Evolutionary conservation across 1,140 invertebrate species (phyloP), one percentile per base, ranked within the genome.

Genomic region (Cyrtorhinus lividipennis): DNA sequence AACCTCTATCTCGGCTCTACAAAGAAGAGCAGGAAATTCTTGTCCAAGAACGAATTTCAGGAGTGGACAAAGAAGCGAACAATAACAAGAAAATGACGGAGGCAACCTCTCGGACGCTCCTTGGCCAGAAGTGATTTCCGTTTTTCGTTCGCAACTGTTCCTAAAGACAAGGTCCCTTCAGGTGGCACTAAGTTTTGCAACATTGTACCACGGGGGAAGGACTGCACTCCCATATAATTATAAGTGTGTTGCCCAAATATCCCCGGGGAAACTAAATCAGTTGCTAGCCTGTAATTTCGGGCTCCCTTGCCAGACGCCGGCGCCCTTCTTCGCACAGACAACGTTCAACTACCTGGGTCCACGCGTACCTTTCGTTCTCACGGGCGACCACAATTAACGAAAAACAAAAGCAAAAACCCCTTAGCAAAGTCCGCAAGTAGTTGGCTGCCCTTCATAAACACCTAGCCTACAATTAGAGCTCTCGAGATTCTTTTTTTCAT

Each of bases 371-470:
- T 44, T 20, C 10, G 48, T 53, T 53, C 48, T 53, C 48, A 53
- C 48, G 48, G 48, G 20, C 12, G 48, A 53, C 48, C 48, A 53
- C 48, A 53, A 53, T 53, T 53, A 53, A 53, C 48, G 48, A 22
- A 53, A 38, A 53, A 53, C 48, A 53, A 53, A 53, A 53, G 48
- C 48, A 53, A 53, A 53, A 53, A 53, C 12, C 48, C 48, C 48
- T 53, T 53, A 53, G 20, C 48, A 53, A 53, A 53, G 48, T 53
- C 48, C 48, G 48, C 48, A 53, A 53, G 48, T 53, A 53, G 48
- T 53, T 53, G 48, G 48, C 48, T 53, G 48, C 48, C 48, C 48
- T 53, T 53, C 48, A 53, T 53, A 53, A 53, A 53, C 48, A 53
- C 48, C 48, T 53, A 22, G 48, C 20, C 48, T 53, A 53, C 48